Evolutionary conservation across 2,888 invertebrate species (phyloP).

Genomic region (Cordilura impudica): DNA sequence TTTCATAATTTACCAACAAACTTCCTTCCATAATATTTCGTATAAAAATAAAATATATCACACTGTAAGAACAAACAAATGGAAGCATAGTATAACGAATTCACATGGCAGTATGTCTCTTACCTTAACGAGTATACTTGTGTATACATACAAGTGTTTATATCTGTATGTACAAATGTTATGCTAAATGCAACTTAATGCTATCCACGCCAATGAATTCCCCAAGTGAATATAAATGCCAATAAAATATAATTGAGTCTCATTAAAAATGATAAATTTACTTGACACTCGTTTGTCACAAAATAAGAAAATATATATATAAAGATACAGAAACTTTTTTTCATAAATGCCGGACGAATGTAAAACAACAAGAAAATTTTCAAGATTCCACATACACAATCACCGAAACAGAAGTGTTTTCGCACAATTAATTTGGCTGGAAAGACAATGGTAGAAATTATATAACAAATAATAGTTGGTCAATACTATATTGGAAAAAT

Average conservation of each 20-base stretch:
- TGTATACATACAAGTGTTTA: too few species aligned
- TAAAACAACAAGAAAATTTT: background rate
- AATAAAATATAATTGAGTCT: slow-evolving; percentile 61
- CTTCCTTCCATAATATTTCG: too few species aligned
- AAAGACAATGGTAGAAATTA: background rate
- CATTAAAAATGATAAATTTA: slow-evolving; percentile 63
- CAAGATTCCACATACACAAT: background rate
- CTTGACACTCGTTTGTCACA: slow-evolving; percentile 46
- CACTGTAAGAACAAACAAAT: too few species aligned
- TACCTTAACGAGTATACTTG: too few species aligned
- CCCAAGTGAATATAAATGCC: slow-evolving; percentile 45
- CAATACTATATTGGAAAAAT: too few species aligned
- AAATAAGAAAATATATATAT: too few species aligned
- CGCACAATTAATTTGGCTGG: background rate
- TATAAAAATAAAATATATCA: too few species aligned
- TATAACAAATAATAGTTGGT: too few species aligned
- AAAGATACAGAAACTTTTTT: background rate
- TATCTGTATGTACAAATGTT: background rate
- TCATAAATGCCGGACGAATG: background rate
- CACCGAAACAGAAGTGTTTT: background rate
- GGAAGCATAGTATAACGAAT: too few species aligned
- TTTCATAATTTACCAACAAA: too few species aligned
- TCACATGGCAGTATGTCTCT: too few species aligned
- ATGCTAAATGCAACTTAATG: slow-evolving; percentile 27
- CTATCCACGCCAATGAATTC: slow-evolving; percentile 11